Evolutionary conservation across 2,888 invertebrate genomes (phyloP).

Genomic region (Vesta saturnalis): DNA sequence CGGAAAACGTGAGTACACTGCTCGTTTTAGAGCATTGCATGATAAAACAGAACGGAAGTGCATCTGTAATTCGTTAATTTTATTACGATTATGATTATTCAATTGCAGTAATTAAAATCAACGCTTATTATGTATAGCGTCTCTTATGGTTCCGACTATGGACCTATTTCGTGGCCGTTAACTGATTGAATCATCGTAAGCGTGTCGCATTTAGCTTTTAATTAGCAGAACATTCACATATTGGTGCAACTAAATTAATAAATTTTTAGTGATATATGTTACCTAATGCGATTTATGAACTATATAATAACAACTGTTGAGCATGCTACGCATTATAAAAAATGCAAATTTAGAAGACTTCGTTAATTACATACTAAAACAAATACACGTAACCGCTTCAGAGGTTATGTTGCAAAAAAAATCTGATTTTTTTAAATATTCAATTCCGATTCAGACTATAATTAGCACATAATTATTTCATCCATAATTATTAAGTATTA

Average conservation of each 20-base stretch:
- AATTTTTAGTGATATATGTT: constrained; percentile 13
- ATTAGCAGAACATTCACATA: background rate
- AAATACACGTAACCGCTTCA: constrained; percentile 2
- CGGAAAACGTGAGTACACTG: background rate
- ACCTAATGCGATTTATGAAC: constrained; percentile 14
- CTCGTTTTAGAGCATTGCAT: constrained; percentile 39
- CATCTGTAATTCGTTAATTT: constrained; percentile 55
- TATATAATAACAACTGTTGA: constrained; percentile 29
- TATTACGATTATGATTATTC: constrained; percentile 54
- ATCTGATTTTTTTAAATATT: background rate
- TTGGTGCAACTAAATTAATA: background rate
- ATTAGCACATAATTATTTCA: constrained; percentile 39
- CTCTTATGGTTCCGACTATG: background rate
- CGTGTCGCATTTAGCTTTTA: background rate
- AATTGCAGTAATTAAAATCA: constrained; percentile 50
- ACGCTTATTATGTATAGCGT: constrained; percentile 21
- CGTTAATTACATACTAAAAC: constrained; percentile 4
- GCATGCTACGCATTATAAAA: constrained; percentile 30
- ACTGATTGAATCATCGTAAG: background rate
- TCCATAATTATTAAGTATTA: constrained; percentile 33
- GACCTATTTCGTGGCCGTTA: background rate
- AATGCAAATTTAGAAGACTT: constrained; percentile 23
- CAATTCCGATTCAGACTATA: constrained; percentile 22
- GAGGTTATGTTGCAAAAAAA: background rate
- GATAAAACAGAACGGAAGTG: constrained; percentile 48